A percentile compares a stretch with the other conserved stretches of the same genome.
Evolutionary conservation across 2,888 invertebrate genomes (phyloP).

Genomic region (Leucophenga maculata): DNA sequence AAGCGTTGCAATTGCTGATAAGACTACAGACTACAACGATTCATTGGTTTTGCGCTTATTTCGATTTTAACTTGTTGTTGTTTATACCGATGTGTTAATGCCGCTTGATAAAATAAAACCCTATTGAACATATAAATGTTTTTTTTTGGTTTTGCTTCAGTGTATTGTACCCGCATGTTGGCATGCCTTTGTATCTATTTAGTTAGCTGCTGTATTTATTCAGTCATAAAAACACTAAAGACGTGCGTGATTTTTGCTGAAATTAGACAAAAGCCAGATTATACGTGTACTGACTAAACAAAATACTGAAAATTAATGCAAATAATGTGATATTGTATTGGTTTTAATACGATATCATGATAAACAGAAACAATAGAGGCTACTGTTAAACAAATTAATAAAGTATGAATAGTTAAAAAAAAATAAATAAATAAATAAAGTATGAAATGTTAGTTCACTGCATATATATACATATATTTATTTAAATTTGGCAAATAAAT

Average conservation of each 20-base stretch:
- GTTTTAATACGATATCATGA: conserved; percentile 64
- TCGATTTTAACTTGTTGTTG: conserved; percentile 39
- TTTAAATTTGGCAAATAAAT: no score
- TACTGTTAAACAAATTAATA: no score
- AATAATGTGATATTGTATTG: conserved; percentile 63
- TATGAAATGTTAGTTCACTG: no score
- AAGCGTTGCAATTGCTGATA: conserved; percentile 59
- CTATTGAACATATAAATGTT: conserved; percentile 63
- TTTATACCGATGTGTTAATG: conserved; percentile 62
- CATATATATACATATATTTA: no score
- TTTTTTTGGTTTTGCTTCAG: conserved; percentile 40
- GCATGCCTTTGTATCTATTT: conserved; percentile 23
- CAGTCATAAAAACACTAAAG: no score
- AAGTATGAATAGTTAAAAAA: no score
- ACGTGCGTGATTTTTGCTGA: conserved; percentile 6
- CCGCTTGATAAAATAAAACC: conserved; percentile 66
- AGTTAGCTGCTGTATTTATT: no score
- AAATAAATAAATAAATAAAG: no score
- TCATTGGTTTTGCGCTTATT: neutral
- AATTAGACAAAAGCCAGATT: neutral
- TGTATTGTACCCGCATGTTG: conserved; percentile 53
- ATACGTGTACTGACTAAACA: no score
- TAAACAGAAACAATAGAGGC: conserved; percentile 48
- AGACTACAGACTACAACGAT: conserved; percentile 32
- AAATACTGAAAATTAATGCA: conserved; percentile 47